Base-by-base conservation (phyloP, 1,140 invertebrate genomes). In the Magallana gigas region DNA sequence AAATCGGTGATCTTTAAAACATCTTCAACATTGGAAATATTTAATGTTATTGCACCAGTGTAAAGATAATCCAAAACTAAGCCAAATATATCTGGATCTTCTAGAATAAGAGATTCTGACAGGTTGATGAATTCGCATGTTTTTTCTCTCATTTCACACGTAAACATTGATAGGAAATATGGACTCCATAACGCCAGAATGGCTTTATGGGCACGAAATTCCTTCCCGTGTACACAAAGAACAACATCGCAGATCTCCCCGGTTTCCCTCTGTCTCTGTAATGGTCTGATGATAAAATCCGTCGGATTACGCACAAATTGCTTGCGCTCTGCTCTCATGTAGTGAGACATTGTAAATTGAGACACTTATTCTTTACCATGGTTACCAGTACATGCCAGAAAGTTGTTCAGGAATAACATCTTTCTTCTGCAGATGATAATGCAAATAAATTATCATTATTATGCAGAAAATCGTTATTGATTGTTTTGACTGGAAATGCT, bases 21-120 rank as follows among this genome's bases (percentile, higher is more conserved):
- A 88, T 98, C 98, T 95, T 98, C 98, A 29, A 98, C 97, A 96
- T 98, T 98, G 57, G 96, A 96, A 94, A 97, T 96, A 58, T 92
- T 95, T 12, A 96, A 92, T 18, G 94, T 92, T 11, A 96, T 93
- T 89, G 96, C 94, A 14, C 98, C 98, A 91, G 98, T 97, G 93
- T 99, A 99, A 94, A 99, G 98, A 94, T 98, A 99, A 92, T 98
- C 97, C 85, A 99, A 95, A 1, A 98, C 96, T 86, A 82, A 85
- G 11, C 88, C 89, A 81, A 97, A 96, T 48, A 98, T 96, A 83
- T 96, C 97, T 92, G 97, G 97, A 86, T 92, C 91, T 83, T 94
- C 93, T 58, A 94, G 80, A 16, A 90, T 71, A 8, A 94, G 84
- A 1, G 94, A 94, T 60, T 92, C 92, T 11, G 92, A 91, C 16